A percentile compares a stretch with the other conserved stretches of the same genome.
Evolutionary conservation across 2,888 invertebrate genomes (phyloP).

Genomic region (Hyalella azteca): DNA sequence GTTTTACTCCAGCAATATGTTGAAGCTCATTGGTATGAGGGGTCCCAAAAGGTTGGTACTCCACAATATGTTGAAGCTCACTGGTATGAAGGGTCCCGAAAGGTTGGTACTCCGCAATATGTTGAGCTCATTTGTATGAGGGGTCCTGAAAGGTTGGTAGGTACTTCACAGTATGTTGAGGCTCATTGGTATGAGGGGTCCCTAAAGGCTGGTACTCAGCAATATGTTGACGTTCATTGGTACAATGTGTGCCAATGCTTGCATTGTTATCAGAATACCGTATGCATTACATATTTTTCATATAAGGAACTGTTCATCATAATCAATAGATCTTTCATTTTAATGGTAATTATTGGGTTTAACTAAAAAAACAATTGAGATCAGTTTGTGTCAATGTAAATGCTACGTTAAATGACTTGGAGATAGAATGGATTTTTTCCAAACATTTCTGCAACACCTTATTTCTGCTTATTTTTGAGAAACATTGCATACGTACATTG

Average conservation of each 20-base stretch:
- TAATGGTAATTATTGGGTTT: too few species aligned
- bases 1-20: conserved; percentile 77
- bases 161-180: conserved; percentile 71
- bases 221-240: conserved; percentile 77
- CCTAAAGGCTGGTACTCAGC: conserved; percentile 68
- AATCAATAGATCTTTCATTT: too few species aligned
- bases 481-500: too few species aligned
- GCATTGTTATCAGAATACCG: too few species aligned
- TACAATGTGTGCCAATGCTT: conserved; percentile 66
- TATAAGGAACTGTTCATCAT: too few species aligned
- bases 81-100: conserved; percentile 70
- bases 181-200: conserved; percentile 71
- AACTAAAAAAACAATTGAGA: too few species aligned
- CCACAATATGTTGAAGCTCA: conserved; percentile 74
- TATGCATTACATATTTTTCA: too few species aligned
- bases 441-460: too few species aligned
- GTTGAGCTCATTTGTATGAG: conserved; percentile 74
- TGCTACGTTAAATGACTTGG: too few species aligned
- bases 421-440: too few species aligned
- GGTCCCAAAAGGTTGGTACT: conserved; percentile 65
- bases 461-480: too few species aligned
- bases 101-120: conserved; percentile 70
- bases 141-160: conserved; percentile 66
- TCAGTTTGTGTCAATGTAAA: too few species aligned
- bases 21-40: conserved; percentile 72